Evolutionary conservation across 2,113 vertebrate genomes (phyloP).

Genomic region (Hypanus sabinus): DNA sequence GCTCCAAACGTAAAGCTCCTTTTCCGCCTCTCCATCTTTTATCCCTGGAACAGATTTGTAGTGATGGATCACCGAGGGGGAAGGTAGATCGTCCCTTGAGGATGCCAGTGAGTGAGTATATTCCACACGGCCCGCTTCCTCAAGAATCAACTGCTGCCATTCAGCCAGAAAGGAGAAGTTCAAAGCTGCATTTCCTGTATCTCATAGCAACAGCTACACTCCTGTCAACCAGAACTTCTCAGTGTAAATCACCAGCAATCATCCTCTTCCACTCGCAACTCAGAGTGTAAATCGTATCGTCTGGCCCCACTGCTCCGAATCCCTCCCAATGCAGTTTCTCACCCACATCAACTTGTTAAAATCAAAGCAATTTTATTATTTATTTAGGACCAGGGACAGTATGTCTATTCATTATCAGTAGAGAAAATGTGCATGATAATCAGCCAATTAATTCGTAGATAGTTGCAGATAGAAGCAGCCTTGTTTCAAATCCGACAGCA

Average conservation of each 20-base stretch:
- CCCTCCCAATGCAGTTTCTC: not conserved
- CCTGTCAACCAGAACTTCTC: not conserved
- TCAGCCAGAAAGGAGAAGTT: conserved; percentile 22
- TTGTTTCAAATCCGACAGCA: not conserved
- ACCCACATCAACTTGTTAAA: not conserved
- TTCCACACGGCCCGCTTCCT: not conserved
- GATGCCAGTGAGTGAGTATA: not conserved
- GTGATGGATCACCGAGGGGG: not conserved
- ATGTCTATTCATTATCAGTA: conserved; percentile 14
- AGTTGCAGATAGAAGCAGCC: not conserved
- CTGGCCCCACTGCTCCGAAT: not conserved
- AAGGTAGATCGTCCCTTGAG: not conserved
- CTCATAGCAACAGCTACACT: conserved; percentile 14
- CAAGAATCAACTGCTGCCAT: conserved; percentile 14
- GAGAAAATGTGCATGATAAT: conserved; percentile 28
- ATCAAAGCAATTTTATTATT: conserved; percentile 5
- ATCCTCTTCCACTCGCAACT: not conserved
- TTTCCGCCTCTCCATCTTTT: conserved; percentile 14
- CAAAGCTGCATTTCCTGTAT: conserved; percentile 6
- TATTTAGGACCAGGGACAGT: not conserved
- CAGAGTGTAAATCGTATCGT: not conserved
- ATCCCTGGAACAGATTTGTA: not conserved
- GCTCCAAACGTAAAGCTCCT: conserved; percentile 28
- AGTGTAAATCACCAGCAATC: not conserved
- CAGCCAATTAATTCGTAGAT: conserved; percentile 10